Conservation (phyloP, 2,797 vertebrate species). For the Anniella stebbinsi region DNA sequence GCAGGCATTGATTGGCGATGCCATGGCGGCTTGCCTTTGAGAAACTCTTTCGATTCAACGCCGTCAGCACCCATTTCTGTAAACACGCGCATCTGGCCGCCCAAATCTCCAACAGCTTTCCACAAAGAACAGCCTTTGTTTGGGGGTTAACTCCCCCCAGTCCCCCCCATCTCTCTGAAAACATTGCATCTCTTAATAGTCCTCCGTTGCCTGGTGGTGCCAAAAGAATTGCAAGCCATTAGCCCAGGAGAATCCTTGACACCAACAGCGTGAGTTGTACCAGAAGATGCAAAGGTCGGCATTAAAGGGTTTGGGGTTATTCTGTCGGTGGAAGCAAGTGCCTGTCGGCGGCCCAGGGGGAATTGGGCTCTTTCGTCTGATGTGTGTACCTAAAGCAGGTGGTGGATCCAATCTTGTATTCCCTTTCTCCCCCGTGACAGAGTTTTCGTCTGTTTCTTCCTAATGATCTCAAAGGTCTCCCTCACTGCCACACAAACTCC, state of each 20-base stretch:
- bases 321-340: constrained; percentile 31
- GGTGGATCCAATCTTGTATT: constrained; percentile 55
- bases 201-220: constrained; percentile 33
- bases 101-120: background rate
- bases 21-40: constrained; percentile 59
- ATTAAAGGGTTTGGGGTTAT: constrained; percentile 47
- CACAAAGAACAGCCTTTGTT: background rate
- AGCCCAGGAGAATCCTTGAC: constrained; percentile 47
- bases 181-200: constrained; percentile 50
- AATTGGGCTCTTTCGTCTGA: constrained; percentile 53
- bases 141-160: background rate
- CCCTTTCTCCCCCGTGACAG: background rate
- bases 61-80: constrained; percentile 73
- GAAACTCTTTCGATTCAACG: constrained; percentile 77
- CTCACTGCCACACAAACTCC: constrained; percentile 6
- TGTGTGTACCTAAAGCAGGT: constrained; percentile 43
- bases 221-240: constrained; percentile 60
- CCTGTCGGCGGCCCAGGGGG: background rate
- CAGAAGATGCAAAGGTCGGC: constrained; percentile 48
- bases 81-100: constrained; percentile 24
- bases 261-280: background rate
- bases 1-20: constrained; percentile 71
- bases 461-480: constrained; percentile 60
- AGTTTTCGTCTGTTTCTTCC: constrained; percentile 42
- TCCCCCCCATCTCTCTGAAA: constrained; percentile 20